Percentiles rank a stretch among this genome's conserved stretches.
Conservation (phyloP, 92 coral and sea anemone species). For the Micromussa lordhowensis region DNA sequence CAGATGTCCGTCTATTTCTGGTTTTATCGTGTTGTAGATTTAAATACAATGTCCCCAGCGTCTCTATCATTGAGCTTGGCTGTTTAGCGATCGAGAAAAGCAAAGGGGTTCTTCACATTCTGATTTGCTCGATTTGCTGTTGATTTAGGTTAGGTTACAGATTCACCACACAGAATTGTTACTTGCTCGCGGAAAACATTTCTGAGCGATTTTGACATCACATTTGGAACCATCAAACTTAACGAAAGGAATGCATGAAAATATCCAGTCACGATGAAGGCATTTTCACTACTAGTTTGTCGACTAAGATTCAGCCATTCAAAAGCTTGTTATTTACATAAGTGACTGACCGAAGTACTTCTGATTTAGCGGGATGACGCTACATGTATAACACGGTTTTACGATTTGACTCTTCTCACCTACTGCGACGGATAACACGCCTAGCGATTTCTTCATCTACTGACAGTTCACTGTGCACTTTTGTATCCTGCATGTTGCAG, state of each 20-base stretch:
- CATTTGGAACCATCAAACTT: neutral
- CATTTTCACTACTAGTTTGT: neutral
- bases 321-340: too few species aligned
- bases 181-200: neutral
- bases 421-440: neutral
- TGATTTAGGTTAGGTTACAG: neutral
- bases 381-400: neutral
- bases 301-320: neutral
- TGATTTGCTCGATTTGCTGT: neutral
- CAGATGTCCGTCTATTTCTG: neutral
- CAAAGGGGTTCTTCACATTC: neutral
- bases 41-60: neutral
- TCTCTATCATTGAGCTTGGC: neutral
- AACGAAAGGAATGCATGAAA: neutral
- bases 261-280: neutral
- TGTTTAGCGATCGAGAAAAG: neutral
- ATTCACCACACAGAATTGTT: neutral
- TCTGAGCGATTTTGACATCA: neutral
- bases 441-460: neutral
- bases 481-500: neutral
- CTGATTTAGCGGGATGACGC: too few species aligned
- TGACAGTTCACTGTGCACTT: neutral
- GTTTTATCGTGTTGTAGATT: neutral
- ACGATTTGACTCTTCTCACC: neutral
- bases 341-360: too few species aligned